phyloP scores from a whole-genome alignment of 2,113 vertebrate species.

The Patagioenas fasciata region DNA sequence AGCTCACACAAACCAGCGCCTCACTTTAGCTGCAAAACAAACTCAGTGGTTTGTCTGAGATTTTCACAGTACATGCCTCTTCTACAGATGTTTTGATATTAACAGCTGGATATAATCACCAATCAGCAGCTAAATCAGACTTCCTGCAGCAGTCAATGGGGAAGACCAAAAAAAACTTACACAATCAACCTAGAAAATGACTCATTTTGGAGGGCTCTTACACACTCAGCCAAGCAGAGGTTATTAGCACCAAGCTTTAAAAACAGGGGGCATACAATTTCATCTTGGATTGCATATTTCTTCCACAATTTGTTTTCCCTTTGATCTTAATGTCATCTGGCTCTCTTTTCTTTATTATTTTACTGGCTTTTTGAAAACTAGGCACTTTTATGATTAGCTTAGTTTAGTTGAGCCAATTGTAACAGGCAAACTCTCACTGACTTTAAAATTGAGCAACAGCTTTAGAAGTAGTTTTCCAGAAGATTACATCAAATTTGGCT shows the following conservation, averaged over 20 bases:
- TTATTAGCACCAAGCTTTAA: not conserved
- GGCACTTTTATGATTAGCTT: not conserved
- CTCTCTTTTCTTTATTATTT: not conserved
- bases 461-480: constrained; percentile 9
- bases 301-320: not conserved
- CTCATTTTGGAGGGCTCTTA: not conserved
- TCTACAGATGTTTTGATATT: not conserved
- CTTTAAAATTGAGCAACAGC: not conserved
- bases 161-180: not conserved
- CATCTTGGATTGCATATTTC: not conserved
- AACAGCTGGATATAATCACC: not conserved
- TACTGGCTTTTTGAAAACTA: not conserved
- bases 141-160: not conserved
- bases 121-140: not conserved
- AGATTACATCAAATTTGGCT: constrained; percentile 14
- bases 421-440: not conserved
- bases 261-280: not conserved
- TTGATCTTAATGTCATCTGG: not conserved
- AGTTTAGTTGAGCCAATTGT: not conserved
- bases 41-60: not conserved
- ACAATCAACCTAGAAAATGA: not conserved
- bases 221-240: not conserved
- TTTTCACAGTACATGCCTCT: not conserved
- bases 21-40: not conserved
- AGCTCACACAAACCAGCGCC: accelerated